Evolutionary conservation across 2,113 vertebrate species (phyloP).

Genomic region (Bubalus kerabau): DNA sequence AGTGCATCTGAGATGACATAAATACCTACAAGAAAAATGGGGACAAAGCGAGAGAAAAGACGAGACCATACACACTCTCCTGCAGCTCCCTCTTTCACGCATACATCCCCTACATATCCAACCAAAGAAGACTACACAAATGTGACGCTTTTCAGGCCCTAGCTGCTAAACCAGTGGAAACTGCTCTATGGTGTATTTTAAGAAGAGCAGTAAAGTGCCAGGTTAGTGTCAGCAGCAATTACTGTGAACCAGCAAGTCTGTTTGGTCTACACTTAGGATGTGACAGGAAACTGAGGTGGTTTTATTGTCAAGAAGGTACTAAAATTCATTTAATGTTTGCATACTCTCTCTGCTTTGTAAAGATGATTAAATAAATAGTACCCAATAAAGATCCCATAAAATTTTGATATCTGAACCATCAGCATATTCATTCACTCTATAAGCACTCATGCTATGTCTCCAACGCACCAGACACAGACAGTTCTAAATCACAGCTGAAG

Average conservation of each 20-base stretch:
- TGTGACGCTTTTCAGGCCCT: neutral
- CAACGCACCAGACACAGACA: neutral
- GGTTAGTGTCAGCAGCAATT: neutral
- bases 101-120: neutral
- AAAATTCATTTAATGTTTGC: neutral
- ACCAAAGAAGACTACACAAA: neutral
- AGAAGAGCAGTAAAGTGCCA: neutral
- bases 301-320: neutral
- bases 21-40: neutral
- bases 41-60: neutral
- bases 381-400: neutral
- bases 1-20: neutral
- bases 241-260: neutral
- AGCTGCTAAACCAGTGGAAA: neutral
- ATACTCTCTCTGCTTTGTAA: neutral
- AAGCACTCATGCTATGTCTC: neutral
- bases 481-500: neutral
- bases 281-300: neutral
- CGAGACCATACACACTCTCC: neutral
- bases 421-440: neutral
- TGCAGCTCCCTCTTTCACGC: neutral
- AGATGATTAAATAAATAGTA: slow-evolving; percentile 10
- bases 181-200: neutral
- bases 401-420: neutral
- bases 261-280: neutral